Evolutionary conservation across 2,113 vertebrate genomes (phyloP).

Genomic region (Pholis gunnellus): DNA sequence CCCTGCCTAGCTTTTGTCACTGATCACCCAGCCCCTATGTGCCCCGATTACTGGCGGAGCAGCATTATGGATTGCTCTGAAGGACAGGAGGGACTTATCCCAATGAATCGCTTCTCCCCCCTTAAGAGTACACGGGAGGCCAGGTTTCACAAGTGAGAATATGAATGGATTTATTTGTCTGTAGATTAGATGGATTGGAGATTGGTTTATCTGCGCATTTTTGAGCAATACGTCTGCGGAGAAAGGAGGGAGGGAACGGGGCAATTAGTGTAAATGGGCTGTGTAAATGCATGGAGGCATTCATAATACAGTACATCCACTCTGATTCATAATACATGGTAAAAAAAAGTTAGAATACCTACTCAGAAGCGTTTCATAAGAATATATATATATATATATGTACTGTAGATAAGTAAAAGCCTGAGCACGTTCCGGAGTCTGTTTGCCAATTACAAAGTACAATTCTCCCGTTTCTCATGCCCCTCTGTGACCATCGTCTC

Average conservation of each 20-base stretch:
- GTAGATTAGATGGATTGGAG: slow-evolving; percentile 61
- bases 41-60: slow-evolving; percentile 78
- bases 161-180: slow-evolving; percentile 67
- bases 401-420: slow-evolving; percentile 11
- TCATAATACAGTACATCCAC: slow-evolving; percentile 51
- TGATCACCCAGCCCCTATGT: slow-evolving; percentile 78
- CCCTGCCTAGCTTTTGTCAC: slow-evolving; percentile 79
- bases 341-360: slow-evolving; percentile 35
- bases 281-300: slow-evolving; percentile 56
- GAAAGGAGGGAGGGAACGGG: slow-evolving; percentile 31
- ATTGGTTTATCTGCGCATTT: slow-evolving; percentile 58
- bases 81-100: slow-evolving; percentile 72
- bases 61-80: slow-evolving; percentile 77
- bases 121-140: slow-evolving; percentile 34
- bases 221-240: slow-evolving; percentile 34
- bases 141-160: slow-evolving; percentile 51
- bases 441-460: slow-evolving; percentile 41
- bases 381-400: slow-evolving; percentile 14
- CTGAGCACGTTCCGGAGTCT: background rate
- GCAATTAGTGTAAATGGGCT: slow-evolving; percentile 63
- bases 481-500: slow-evolving; percentile 59
- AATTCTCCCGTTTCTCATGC: slow-evolving; percentile 70
- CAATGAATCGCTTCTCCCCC: slow-evolving; percentile 57
- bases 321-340: slow-evolving; percentile 52
- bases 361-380: slow-evolving; percentile 31